Conservation (phyloP, 2,888 invertebrate species). For the Meiosimyza decipiens region DNA sequence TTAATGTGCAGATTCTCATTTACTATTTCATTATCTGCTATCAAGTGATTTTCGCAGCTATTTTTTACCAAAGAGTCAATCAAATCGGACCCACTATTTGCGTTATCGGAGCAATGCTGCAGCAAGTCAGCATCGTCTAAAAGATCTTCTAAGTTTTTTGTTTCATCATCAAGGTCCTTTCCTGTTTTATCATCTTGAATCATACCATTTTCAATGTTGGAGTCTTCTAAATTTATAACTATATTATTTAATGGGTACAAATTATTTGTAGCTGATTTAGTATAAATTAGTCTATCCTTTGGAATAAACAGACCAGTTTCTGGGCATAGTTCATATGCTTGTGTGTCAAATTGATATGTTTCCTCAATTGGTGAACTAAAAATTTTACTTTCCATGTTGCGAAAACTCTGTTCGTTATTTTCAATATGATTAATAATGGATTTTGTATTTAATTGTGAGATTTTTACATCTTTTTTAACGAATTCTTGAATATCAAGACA, state of each 20-base stretch:
- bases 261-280: not conserved
- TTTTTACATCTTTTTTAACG: slow-evolving; percentile 10
- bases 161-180: slow-evolving; percentile 56
- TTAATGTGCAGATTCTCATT: slow-evolving; percentile 51
- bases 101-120: slow-evolving; percentile 61
- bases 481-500: too few relatives aligned
- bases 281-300: slow-evolving; percentile 36
- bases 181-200: not conserved
- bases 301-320: slow-evolving; percentile 62
- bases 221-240: slow-evolving; percentile 33
- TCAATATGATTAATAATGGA: not conserved
- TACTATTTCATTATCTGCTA: slow-evolving; percentile 53
- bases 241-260: not conserved
- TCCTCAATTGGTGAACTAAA: not conserved
- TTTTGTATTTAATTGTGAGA: slow-evolving; percentile 12
- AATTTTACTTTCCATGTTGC: not conserved
- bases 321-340: slow-evolving; percentile 59
- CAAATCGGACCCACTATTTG: slow-evolving; percentile 67
- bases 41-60: slow-evolving; percentile 73
- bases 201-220: not conserved
- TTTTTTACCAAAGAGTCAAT: slow-evolving; percentile 73
- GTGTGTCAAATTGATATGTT: slow-evolving; percentile 52
- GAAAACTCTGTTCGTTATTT: not conserved
- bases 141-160: slow-evolving; percentile 64
- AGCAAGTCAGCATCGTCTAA: slow-evolving; percentile 63